Evolutionary conservation across 2,888 invertebrate species (phyloP).

Genomic region (Patella depressa): DNA sequence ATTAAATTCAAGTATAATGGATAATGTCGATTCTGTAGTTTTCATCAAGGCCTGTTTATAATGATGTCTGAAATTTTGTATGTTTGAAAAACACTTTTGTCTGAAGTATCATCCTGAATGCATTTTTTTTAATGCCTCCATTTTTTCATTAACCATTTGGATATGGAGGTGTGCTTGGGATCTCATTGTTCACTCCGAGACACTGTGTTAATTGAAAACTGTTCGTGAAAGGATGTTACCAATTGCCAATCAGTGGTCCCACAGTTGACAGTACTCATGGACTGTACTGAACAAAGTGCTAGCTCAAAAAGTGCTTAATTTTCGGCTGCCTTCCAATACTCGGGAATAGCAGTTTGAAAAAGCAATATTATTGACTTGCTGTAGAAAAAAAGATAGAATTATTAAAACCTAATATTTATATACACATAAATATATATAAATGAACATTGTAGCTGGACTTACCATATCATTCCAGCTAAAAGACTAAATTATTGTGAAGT

Average conservation of each 20-base stretch:
- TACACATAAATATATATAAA: no score
- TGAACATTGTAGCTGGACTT: no score
- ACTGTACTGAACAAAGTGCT: conserved; percentile 1
- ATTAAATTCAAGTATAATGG: conserved; percentile 1
- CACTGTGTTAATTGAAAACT: not conserved
- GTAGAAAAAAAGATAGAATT: no score
- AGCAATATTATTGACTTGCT: no score
- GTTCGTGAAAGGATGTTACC: no score
- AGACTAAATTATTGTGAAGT: no score
- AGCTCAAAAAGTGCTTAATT: conserved; percentile 10
- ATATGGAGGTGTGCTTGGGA: conserved; percentile 2
- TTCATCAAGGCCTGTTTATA: conserved; percentile 2
- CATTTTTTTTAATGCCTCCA: not conserved
- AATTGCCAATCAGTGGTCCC: not conserved
- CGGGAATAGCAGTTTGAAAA: no score
- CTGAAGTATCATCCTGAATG: not conserved
- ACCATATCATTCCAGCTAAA: no score
- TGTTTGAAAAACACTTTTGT: not conserved
- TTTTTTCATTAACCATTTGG: not conserved
- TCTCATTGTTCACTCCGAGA: not conserved
- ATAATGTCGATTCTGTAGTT: conserved; percentile 10
- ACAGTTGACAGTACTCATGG: not conserved
- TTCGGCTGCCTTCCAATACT: not conserved
- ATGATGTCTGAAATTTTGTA: conserved; percentile 12
- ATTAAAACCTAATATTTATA: no score